Conservation (phyloP, 2,113 vertebrate genomes). For the Haemorhous mexicanus region DNA sequence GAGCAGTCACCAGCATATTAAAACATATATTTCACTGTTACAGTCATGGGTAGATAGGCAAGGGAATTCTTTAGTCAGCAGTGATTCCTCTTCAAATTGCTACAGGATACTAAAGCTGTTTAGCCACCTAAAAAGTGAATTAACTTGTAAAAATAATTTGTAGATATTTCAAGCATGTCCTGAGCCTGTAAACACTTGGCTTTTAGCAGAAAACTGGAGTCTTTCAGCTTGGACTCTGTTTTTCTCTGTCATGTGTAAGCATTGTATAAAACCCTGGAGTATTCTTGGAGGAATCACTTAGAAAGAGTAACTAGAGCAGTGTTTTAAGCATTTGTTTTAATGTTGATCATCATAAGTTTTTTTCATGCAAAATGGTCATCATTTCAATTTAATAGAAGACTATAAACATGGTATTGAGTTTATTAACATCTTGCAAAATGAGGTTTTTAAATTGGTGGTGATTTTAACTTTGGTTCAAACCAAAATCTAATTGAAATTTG, state of each 20-base stretch:
- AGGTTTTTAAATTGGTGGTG: neutral
- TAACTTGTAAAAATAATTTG: neutral
- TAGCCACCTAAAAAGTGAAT: neutral
- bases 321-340: neutral
- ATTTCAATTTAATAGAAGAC: neutral
- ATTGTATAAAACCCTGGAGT: neutral
- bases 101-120: neutral
- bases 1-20: neutral
- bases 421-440: neutral
- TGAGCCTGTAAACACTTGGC: neutral
- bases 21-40: neutral
- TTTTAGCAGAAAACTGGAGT: neutral
- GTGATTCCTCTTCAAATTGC: neutral
- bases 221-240: neutral
- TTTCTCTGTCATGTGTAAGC: neutral
- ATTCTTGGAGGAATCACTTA: neutral
- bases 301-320: neutral
- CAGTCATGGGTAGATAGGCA: accelerated
- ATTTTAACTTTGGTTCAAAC: neutral
- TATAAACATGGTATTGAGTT: neutral
- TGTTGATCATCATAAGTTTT: neutral
- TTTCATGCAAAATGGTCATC: neutral
- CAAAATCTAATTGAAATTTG: neutral
- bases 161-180: neutral
- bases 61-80: neutral